Percentiles rank a stretch among this genome's conserved stretches.
These are phyloP conservation scores for Theonella swinhoei DNA, from an alignment of 37 sponge, comb jelly and placozoan genomes.

Conservation along the genomic window DNA sequence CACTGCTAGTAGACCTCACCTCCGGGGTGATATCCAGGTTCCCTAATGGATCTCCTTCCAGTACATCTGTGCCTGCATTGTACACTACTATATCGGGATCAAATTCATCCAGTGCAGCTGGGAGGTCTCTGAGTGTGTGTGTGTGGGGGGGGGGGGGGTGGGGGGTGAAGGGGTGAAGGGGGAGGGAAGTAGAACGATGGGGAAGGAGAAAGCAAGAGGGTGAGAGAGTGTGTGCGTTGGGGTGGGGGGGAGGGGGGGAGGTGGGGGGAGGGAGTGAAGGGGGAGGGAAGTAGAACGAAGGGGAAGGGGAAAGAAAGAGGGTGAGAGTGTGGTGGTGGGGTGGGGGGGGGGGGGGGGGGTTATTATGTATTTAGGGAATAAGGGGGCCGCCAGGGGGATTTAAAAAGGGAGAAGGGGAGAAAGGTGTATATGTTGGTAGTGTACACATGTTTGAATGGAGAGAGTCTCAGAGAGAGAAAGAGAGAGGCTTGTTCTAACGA, in stretches of 20 bases:
- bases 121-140: constrained; percentile 46
- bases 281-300: too few species aligned
- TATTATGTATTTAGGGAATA: too few species aligned
- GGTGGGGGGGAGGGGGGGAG: not conserved
- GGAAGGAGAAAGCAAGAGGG: not conserved
- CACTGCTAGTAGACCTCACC: too few species aligned
- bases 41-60: constrained; percentile 84
- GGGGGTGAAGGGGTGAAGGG: constrained; percentile 8
- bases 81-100: constrained; percentile 88
- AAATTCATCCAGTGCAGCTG: constrained; percentile 64
- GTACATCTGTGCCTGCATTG: constrained; percentile 91
- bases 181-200: constrained; percentile 1
- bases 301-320: too few species aligned
- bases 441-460: too few species aligned
- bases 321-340: too few species aligned
- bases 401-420: too few species aligned
- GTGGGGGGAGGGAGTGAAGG: not conserved
- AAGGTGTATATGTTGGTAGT: too few species aligned
- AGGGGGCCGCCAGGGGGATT: too few species aligned
- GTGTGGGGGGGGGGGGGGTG: not conserved
- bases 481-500: too few species aligned
- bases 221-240: constrained; percentile 3
- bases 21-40: constrained; percentile 79
- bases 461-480: too few species aligned
- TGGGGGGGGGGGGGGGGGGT: too few species aligned